A percentile compares a stretch with the other conserved stretches of the same genome.
Conservation (phyloP, 2,888 invertebrate genomes). For the Synanthedon myopaeformis region DNA sequence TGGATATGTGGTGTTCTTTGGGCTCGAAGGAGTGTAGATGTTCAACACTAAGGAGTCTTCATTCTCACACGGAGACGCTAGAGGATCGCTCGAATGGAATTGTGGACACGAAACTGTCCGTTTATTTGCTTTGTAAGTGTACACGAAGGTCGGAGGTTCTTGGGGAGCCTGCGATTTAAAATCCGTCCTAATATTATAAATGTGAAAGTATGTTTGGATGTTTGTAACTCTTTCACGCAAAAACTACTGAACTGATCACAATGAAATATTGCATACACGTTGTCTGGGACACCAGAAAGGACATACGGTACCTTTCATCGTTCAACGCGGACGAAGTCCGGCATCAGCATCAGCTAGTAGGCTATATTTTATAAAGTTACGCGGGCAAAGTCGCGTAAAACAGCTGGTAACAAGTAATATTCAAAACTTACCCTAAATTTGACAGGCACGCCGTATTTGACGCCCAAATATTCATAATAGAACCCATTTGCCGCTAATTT, state of each 20-base stretch:
- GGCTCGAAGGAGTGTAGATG: slow-evolving; percentile 38
- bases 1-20: slow-evolving; percentile 30
- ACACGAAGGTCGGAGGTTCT: slow-evolving; percentile 34
- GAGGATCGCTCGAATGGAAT: slow-evolving; percentile 43
- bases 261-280: no score
- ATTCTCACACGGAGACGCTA: slow-evolving; percentile 49
- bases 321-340: no score
- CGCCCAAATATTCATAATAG: slow-evolving; percentile 51
- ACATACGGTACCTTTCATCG: no score
- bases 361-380: not conserved
- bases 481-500: slow-evolving; percentile 31
- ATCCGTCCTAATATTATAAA: no score
- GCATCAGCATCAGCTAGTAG: no score
- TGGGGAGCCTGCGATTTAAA: slow-evolving; percentile 32
- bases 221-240: no score
- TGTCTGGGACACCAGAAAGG: no score
- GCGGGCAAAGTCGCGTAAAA: no score
- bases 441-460: slow-evolving; percentile 43
- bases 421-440: slow-evolving; percentile 41
- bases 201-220: no score
- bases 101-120: slow-evolving; percentile 49
- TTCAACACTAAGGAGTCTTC: slow-evolving; percentile 62
- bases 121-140: slow-evolving; percentile 44
- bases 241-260: no score
- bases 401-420: not conserved